A percentile compares a stretch with the other conserved stretches of the same genome.
Conservation (phyloP, 2,797 vertebrate species). For the Atherinosoma microstoma region DNA sequence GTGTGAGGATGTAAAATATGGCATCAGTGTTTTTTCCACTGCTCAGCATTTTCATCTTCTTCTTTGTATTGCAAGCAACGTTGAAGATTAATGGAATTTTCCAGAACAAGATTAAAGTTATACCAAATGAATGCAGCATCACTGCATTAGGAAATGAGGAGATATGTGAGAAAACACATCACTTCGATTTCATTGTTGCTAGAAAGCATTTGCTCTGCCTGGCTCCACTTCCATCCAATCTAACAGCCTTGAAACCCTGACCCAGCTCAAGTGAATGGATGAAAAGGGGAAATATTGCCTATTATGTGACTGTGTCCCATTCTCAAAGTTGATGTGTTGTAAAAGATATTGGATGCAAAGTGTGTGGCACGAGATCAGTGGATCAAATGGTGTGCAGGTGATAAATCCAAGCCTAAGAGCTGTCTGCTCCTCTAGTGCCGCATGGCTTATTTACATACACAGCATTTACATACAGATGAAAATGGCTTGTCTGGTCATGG, state of each 20-base stretch:
- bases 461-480: slow-evolving; percentile 82
- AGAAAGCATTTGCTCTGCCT: slow-evolving; percentile 67
- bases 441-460: slow-evolving; percentile 78
- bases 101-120: slow-evolving; percentile 77
- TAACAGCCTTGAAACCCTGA: slow-evolving; percentile 56
- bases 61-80: slow-evolving; percentile 69
- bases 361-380: slow-evolving; percentile 53
- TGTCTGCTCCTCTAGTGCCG: slow-evolving; percentile 50
- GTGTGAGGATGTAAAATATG: slow-evolving; percentile 74
- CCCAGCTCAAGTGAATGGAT: slow-evolving; percentile 59
- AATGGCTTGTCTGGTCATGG: slow-evolving; percentile 68
- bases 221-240: slow-evolving; percentile 67
- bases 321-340: slow-evolving; percentile 55
- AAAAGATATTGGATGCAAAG: slow-evolving; percentile 68
- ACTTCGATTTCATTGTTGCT: slow-evolving; percentile 74
- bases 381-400: slow-evolving; percentile 73
- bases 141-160: slow-evolving; percentile 70
- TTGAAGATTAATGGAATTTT: slow-evolving; percentile 79
- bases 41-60: slow-evolving; percentile 74
- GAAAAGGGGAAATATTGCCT: slow-evolving; percentile 56
- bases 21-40: slow-evolving; percentile 62
- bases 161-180: slow-evolving; percentile 75
- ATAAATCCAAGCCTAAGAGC: slow-evolving; percentile 66
- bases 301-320: slow-evolving; percentile 54
- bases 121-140: slow-evolving; percentile 63